These are phyloP conservation scores for Samia ricini DNA, from an alignment of 1,140 invertebrate genomes.

Conservation along the genomic window DNA sequence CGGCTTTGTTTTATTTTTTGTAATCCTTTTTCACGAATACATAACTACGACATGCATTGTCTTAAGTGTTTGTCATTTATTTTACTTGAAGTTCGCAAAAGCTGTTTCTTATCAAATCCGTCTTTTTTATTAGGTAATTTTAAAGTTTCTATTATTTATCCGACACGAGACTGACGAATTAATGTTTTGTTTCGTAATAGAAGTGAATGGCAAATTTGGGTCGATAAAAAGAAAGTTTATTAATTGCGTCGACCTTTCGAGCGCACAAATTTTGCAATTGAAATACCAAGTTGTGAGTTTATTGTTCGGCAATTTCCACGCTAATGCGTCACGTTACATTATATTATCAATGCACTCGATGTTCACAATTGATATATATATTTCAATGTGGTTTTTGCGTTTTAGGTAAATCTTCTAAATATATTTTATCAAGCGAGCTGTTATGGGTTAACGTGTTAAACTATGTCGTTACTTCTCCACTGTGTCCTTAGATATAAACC, in stretches of 20 bases:
- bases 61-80: neutral
- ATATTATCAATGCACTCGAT: neutral
- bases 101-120: neutral
- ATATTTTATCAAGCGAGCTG: no score
- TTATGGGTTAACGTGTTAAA: no score
- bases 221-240: constrained; percentile 1
- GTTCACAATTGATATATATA: neutral
- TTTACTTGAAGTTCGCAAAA: neutral
- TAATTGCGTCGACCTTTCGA: neutral
- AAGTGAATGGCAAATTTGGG: neutral
- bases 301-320: neutral
- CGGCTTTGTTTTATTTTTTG: constrained; percentile 19
- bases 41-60: neutral
- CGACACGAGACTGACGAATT: neutral
- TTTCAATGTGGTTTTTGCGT: neutral
- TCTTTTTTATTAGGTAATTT: neutral
- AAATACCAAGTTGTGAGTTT: neutral
- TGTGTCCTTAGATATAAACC: no score
- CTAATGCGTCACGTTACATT: neutral
- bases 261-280: neutral
- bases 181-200: neutral
- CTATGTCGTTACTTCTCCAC: no score
- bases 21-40: constrained; percentile 1
- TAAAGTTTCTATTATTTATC: neutral
- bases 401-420: neutral